phyloP scores from a whole-genome alignment of 37 sponge, comb jelly and placozoan species.

The Theonella swinhoei region DNA sequence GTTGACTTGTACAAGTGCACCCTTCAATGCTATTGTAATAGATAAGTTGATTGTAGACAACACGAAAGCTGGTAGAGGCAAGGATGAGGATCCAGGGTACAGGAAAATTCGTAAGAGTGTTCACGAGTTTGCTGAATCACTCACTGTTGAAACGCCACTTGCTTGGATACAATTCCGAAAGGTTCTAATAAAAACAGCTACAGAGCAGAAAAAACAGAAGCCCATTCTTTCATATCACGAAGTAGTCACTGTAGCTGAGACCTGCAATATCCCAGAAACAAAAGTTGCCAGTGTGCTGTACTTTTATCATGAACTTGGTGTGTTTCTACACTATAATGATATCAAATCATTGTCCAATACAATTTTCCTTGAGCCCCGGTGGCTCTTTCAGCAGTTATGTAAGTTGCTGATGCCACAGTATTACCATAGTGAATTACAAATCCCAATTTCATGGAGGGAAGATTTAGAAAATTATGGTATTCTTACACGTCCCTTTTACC shows the following conservation, averaged over 20 bases:
- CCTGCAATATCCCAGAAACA: constrained; percentile 12
- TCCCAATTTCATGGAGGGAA: constrained; percentile 1
- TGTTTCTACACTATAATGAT: constrained; percentile 42
- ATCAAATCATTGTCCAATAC: not conserved
- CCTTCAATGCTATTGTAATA: not conserved
- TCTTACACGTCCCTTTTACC: constrained; percentile 41
- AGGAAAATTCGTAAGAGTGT: constrained; percentile 4
- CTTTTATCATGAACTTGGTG: constrained; percentile 67
- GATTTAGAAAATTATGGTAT: constrained; percentile 30
- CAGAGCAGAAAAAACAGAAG: not conserved
- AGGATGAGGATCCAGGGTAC: constrained; percentile 30
- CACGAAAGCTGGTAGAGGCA: constrained; percentile 48
- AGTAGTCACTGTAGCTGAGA: constrained; percentile 16
- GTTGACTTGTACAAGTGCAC: too few species aligned
- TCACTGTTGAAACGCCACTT: constrained; percentile 33
- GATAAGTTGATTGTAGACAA: constrained; percentile 45
- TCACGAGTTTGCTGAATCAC: constrained; percentile 14
- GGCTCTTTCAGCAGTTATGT: constrained; percentile 43
- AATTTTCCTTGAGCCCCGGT: constrained; percentile 50
- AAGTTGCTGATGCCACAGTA: constrained; percentile 24
- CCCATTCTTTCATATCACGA: constrained; percentile 5
- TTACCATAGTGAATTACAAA: not conserved
- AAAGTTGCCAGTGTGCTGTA: constrained; percentile 42
- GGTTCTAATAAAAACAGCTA: constrained; percentile 17
- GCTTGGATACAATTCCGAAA: constrained; percentile 59